These are phyloP conservation scores for Dasyprocta punctata DNA, from an alignment of 2,113 vertebrate species.

Conservation along the genomic window DNA sequence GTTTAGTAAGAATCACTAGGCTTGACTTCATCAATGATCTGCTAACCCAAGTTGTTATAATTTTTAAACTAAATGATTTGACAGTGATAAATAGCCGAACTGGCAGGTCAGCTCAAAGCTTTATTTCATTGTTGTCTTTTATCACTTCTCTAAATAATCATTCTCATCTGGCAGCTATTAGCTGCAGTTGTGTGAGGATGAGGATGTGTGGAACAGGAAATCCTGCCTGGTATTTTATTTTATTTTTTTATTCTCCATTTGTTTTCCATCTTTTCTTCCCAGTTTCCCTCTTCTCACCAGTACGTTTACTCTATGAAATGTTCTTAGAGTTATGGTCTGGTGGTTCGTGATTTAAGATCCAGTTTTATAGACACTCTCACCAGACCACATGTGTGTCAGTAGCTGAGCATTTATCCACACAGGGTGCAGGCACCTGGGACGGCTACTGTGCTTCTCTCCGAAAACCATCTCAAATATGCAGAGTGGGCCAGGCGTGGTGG, in stretches of 20 bases:
- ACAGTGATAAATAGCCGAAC: conserved; percentile 37
- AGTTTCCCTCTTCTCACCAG: neutral
- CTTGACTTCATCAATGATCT: conserved; percentile 8
- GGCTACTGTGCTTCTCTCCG: neutral
- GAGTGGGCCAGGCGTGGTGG: neutral
- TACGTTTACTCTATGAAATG: neutral
- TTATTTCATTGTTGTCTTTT: conserved; percentile 28
- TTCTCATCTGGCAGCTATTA: neutral
- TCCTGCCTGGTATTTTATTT: neutral
- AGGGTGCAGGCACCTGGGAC: neutral
- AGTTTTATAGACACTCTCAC: neutral
- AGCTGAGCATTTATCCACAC: rapidly evolving
- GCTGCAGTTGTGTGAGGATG: neutral
- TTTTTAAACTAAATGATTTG: conserved; percentile 54
- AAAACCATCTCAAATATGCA: rapidly evolving
- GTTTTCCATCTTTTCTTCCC: conserved; percentile 6
- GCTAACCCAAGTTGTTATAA: neutral
- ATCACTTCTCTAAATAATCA: neutral
- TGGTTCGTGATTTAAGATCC: neutral
- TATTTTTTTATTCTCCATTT: neutral
- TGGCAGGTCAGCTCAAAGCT: neutral
- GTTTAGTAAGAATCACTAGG: conserved; percentile 3
- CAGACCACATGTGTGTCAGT: neutral
- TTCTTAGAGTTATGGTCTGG: conserved; percentile 14
- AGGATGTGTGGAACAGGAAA: neutral